Base-by-base conservation (phyloP, 2,888 invertebrate genomes). In the Flabesymbios commensalis region DNA sequence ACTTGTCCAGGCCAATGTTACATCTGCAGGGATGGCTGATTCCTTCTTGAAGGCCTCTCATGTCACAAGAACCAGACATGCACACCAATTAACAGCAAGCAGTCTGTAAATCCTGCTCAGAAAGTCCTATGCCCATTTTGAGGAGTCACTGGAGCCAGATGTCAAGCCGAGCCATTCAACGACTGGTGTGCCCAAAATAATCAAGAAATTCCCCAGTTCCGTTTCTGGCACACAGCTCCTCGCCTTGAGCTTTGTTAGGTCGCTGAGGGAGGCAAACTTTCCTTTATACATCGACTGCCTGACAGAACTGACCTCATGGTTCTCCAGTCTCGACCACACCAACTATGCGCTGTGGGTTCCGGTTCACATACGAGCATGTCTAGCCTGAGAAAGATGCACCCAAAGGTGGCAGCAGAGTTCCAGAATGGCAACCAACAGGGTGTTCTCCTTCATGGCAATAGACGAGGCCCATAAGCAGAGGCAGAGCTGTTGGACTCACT, bases 301-400 rank as follows among this genome's bases (percentile, higher is more conserved):
- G 42, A 4, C 52, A 10, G 55, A 65, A 31, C 43, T 72, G 19
- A 51, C 67, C 17, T 67, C 65, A 10, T 71, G 45, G 49, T 65
- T 67, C 32, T 68, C 70, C 64, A 65, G 64, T 17, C 57, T 61
- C 31, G 62, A 71, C 57, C 57, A 64, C 53, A 58, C 61, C 2
- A 61, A 70, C 56, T 72, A 73, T 64, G 63, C 69, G 7, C 49
- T 70, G 17, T 72, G 73, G 69, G 36, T 74, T 2, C 66, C 71
- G 17, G 48, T 72, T 39, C 71, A 71, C 48, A 33, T 71, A 7
- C 55, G 59, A 33, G 68, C 53, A 69, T 72, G 69, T 14, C 57
- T 43, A 22, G 55, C 2, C 48, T 71, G 26, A 33, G 64, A n/a
- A 10, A 59, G 17, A 45, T 33, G 7, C 70, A 68, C 45, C 70